Percentiles rank a stretch among this genome's conserved stretches.
These are phyloP conservation scores for Eulemur rufifrons DNA, from an alignment of 2,113 vertebrate genomes.

Conservation along the genomic window DNA sequence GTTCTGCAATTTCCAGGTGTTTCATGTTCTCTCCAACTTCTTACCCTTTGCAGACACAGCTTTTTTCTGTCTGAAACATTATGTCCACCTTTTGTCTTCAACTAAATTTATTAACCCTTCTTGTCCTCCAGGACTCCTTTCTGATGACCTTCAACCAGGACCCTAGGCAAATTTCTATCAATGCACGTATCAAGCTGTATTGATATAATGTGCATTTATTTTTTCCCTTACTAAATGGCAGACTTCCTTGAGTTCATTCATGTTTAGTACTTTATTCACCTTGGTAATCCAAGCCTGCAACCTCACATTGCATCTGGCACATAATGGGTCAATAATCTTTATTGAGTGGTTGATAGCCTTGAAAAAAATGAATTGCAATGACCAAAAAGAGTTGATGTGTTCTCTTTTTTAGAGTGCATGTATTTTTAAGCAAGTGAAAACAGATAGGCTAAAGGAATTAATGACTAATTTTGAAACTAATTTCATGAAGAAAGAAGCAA, in stretches of 20 bases:
- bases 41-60: background rate
- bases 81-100: background rate
- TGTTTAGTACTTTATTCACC: background rate
- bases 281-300: background rate
- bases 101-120: background rate
- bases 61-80: conserved; percentile 15
- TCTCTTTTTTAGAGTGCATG: background rate
- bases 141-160: background rate
- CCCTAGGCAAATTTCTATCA: background rate
- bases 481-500: background rate
- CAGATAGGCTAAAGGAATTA: background rate
- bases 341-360: background rate
- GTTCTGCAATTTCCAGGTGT: background rate
- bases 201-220: background rate
- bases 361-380: background rate
- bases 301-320: background rate
- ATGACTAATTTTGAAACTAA: background rate
- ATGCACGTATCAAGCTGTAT: background rate
- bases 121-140: background rate
- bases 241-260: background rate
- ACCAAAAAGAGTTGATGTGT: background rate
- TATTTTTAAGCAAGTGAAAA: background rate
- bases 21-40: background rate
- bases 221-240: background rate
- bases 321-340: background rate